Evolutionary conservation across 2,113 vertebrate genomes (phyloP), one percentile per base, ranked within the genome.

Genomic region (Prionailurus viverrinus): DNA sequence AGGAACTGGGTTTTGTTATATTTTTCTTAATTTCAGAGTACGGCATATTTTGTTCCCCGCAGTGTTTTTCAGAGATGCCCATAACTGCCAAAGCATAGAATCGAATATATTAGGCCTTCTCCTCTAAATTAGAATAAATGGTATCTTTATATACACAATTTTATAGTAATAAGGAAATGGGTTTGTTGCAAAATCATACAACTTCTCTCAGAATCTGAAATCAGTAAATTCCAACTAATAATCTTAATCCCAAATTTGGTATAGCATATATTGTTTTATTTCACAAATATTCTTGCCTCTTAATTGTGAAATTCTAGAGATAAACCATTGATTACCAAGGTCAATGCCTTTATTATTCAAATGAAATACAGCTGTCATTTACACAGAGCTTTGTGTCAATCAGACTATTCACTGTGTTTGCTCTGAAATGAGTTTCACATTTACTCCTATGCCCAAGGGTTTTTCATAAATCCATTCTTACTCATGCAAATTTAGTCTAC

Each of bases 381-480:
- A 61, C 39, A 83, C 1, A 69, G 27, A 69, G 10, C 31, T 97
- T 91, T 92, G 11, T 69, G 39, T 90, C 83, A 89, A 23, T 78
- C 66, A 63, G 55, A 21, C n/a, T 13, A 51, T 74, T 63, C 51
- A 51, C 21, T 41, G 11, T 48, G 36, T 87, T 95, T 68, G 23
- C 68, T 95, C 88, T 82, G 16, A 91, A 96, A 97, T 69, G 12
- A 82, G 14, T 79, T 95, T 92, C 45, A 33, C 29, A 69, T 89
- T 96, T 94, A 63, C 31, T 61, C 21, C 53, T 78, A 27, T 73
- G 25, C 45, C 3, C 18, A 48, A 90, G 1, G 12, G 2, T 92
- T 90, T 93, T 25, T 66, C 21, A 53, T 79, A 58, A 95, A 45
- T 94, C 58, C 27, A 65, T 87, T 86, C 51, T 76, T 74, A 68